These are phyloP conservation scores for Ceyx cyanopectus DNA, from an alignment of 2,113 vertebrate genomes.

Conservation along the genomic window DNA sequence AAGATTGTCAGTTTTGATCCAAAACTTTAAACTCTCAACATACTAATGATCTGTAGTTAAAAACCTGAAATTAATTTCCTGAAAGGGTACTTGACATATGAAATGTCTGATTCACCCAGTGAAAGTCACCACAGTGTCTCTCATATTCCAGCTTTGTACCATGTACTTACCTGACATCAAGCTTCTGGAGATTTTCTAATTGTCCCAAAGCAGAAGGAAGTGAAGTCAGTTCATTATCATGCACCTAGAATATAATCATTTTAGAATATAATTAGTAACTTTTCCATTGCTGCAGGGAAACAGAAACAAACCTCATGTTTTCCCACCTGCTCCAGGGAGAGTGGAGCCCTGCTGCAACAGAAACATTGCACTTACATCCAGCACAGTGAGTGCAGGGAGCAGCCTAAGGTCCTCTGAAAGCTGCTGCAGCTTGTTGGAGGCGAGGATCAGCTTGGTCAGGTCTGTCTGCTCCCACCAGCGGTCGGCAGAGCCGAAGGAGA, in stretches of 20 bases:
- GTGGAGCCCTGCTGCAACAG: accelerated
- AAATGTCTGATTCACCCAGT: background rate
- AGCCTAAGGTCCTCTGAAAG: conserved; percentile 89
- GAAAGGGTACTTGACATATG: background rate
- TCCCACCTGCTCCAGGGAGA: background rate
- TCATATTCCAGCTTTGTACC: background rate
- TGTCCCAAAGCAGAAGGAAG: conserved; percentile 88
- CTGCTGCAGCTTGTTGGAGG: conserved; percentile 89
- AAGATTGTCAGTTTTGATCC: background rate
- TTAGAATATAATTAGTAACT: background rate
- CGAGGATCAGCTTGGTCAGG: conserved; percentile 90
- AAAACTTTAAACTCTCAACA: accelerated
- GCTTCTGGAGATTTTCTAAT: conserved; percentile 89
- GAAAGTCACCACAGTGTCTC: background rate
- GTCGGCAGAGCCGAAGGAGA: conserved; percentile 85
- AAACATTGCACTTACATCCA: conserved; percentile 84
- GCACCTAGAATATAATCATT: conserved; percentile 81
- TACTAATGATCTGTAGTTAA: background rate
- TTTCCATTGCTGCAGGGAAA: background rate
- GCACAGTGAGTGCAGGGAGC: conserved; percentile 83
- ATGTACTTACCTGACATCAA: conserved; percentile 81
- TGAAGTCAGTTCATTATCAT: conserved; percentile 90
- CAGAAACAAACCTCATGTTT: accelerated
- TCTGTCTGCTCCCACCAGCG: conserved; percentile 98
- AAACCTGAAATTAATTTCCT: background rate